These are phyloP conservation scores for Dufourea novaeangliae DNA, from an alignment of 1,140 invertebrate genomes.

Conservation along the genomic window DNA sequence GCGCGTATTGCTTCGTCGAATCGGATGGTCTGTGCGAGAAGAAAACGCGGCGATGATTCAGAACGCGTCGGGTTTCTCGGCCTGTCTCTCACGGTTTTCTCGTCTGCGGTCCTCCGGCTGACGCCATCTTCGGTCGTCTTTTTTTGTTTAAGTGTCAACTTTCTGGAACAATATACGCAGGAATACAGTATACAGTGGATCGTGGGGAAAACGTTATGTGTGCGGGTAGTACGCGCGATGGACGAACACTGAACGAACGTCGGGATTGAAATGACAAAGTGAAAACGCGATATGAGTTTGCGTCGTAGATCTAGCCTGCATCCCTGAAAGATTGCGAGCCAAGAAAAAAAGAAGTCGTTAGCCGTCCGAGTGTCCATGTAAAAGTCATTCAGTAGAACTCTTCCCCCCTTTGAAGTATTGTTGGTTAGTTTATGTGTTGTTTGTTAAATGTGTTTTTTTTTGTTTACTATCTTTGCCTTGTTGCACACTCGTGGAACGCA, in stretches of 20 bases:
- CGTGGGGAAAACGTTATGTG: constrained; percentile 13
- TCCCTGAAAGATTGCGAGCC: constrained; percentile 49
- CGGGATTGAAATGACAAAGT: constrained; percentile 45
- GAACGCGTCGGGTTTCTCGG: constrained; percentile 28
- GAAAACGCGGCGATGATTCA: constrained; percentile 32
- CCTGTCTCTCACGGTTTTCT: constrained; percentile 1
- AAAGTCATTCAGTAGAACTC: constrained; percentile 66
- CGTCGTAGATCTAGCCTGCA: constrained; percentile 61
- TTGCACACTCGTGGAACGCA: constrained; percentile 29
- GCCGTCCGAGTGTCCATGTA: constrained; percentile 66
- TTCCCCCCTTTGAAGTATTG: constrained; percentile 59
- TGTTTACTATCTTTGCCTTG: constrained; percentile 15
- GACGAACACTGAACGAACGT: constrained; percentile 17
- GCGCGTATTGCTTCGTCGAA: constrained; percentile 22
- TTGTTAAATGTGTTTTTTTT: constrained; percentile 58
- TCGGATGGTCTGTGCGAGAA: background rate
- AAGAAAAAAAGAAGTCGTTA: constrained; percentile 55
- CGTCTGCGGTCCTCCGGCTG: background rate
- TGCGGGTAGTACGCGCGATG: constrained; percentile 32
- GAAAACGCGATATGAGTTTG: constrained; percentile 66
- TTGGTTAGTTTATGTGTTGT: constrained; percentile 71
- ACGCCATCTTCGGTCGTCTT: constrained; percentile 50
- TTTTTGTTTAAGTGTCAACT: constrained; percentile 42
- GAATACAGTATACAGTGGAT: constrained; percentile 34
- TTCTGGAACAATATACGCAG: constrained; percentile 8